These are phyloP conservation scores for Apostichopus leukothele DNA, from an alignment of 53 echinoderm and acorn worm genomes.

Conservation along the genomic window DNA sequence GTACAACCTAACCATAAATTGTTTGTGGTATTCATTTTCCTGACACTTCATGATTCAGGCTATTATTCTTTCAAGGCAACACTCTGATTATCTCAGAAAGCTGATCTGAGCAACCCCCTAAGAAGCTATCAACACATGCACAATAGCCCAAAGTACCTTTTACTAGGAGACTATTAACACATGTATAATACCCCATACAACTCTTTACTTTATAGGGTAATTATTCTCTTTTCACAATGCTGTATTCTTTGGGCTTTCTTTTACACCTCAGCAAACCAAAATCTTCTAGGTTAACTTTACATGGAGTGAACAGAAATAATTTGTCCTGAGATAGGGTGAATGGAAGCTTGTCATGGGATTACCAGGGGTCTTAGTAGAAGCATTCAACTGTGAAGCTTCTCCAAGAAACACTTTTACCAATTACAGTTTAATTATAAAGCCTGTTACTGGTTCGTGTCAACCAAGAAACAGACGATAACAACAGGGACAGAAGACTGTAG, in stretches of 20 bases:
- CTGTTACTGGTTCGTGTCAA: not conserved
- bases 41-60: too few relatives aligned
- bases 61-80: too few relatives aligned
- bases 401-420: not conserved
- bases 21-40: too few relatives aligned
- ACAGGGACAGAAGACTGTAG: too few relatives aligned
- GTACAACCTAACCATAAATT: too few relatives aligned
- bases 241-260: not conserved
- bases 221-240: not conserved
- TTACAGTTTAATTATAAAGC: not conserved
- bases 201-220: not conserved
- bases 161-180: not conserved
- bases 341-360: conserved; percentile 1
- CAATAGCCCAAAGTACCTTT: not conserved
- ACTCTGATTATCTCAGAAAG: too few relatives aligned
- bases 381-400: not conserved
- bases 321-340: not conserved
- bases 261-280: not conserved
- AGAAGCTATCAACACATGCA: not conserved
- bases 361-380: not conserved
- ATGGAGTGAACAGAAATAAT: not conserved
- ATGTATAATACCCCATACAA: too few relatives aligned
- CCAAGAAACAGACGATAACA: too few relatives aligned
- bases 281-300: not conserved
- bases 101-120: too few relatives aligned